A percentile compares a stretch with the other conserved stretches of the same genome.
Conservation (phyloP, 2,888 invertebrate species). For the Plagiodera versicolora region DNA sequence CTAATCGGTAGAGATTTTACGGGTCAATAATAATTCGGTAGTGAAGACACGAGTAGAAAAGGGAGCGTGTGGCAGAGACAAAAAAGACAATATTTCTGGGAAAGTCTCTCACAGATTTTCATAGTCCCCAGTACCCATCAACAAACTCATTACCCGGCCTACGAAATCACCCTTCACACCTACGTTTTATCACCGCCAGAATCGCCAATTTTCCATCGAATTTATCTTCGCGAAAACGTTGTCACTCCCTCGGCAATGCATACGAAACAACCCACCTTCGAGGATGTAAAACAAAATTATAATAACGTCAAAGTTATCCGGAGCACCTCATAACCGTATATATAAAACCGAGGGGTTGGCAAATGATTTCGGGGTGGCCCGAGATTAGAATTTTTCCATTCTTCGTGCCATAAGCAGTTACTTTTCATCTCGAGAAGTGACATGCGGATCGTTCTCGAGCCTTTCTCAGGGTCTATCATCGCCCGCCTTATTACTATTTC, state of each 20-base stretch:
- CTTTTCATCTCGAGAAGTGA: constrained; percentile 39
- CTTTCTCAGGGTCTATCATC: constrained; percentile 39
- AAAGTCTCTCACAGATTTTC: neutral
- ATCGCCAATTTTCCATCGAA: constrained; percentile 9
- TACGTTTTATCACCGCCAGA: neutral
- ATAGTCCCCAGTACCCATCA: neutral
- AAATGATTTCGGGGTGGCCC: constrained; percentile 37
- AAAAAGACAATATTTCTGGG: no score
- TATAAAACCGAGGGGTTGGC: constrained; percentile 30
- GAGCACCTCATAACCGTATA: constrained; percentile 33
- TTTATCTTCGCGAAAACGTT: neutral
- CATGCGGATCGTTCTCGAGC: constrained; percentile 33
- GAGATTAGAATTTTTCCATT: constrained; percentile 34
- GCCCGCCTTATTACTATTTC: constrained; percentile 49
- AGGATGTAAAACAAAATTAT: constrained; percentile 42
- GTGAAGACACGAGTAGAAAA: no score
- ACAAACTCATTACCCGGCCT: neutral
- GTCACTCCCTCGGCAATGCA: constrained; percentile 29
- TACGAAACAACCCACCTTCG: constrained; percentile 33
- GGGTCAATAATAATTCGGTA: no score
- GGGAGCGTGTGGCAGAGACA: no score
- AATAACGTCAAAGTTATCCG: constrained; percentile 40
- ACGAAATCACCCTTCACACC: neutral
- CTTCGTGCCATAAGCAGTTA: constrained; percentile 42
- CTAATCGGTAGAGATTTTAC: no score